Evolutionary conservation across 2,888 invertebrate species (phyloP).

Genomic region (Sminthurides aquaticus): DNA sequence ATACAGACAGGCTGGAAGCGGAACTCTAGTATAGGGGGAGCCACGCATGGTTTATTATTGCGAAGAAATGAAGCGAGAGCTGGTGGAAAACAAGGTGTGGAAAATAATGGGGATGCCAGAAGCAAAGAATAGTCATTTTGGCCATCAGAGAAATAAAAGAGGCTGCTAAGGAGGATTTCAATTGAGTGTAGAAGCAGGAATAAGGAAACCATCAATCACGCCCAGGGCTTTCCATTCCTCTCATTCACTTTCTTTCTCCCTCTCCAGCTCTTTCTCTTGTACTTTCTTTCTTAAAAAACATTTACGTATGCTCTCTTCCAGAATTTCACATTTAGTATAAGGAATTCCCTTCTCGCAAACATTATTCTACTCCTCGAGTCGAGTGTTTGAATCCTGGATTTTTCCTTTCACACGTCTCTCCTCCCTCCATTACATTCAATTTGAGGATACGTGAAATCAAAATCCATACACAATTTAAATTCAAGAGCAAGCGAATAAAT

Average conservation of each 20-base stretch:
- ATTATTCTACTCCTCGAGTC: no score
- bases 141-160: slow-evolving; percentile 7
- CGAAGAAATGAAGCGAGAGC: background rate
- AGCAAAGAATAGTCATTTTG: slow-evolving; percentile 15
- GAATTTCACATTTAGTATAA: slow-evolving; percentile 2
- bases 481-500: no score
- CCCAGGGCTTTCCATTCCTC: slow-evolving; percentile 3
- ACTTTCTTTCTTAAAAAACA: slow-evolving; percentile 2
- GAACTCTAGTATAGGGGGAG: no score
- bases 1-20: no score
- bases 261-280: background rate
- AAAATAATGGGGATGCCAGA: slow-evolving; percentile 17
- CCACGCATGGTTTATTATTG: background rate
- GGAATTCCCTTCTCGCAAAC: no score
- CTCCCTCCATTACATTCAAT: background rate
- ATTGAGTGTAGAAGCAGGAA: slow-evolving; percentile 5
- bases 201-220: slow-evolving; percentile 22
- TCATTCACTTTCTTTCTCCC: background rate
- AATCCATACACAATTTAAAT: no score
- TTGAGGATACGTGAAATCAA: background rate
- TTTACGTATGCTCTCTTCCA: background rate
- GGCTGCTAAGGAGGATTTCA: slow-evolving; percentile 13
- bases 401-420: background rate
- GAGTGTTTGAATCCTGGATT: background rate
- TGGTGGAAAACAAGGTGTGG: slow-evolving; percentile 14